phyloP scores from a whole-genome alignment of 2,797 vertebrate species.

The Oryzias dopingdopingensis region DNA sequence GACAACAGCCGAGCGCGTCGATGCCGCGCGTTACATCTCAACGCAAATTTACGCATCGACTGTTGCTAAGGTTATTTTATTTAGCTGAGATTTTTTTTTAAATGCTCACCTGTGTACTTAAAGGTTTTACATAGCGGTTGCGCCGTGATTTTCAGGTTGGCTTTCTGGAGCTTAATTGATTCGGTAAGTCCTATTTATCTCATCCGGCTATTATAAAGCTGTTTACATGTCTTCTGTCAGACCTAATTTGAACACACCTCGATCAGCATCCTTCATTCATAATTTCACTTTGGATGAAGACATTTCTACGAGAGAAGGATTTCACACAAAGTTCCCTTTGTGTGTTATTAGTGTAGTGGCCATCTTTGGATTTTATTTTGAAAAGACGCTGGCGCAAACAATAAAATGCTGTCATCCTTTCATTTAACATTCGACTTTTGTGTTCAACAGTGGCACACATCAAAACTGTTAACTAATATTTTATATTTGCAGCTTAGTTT shows the following conservation, averaged over 20 bases:
- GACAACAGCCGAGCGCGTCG: slow-evolving; percentile 40
- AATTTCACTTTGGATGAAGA: fast-evolving
- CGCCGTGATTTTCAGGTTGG: slow-evolving; percentile 16
- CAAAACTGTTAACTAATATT: too few relatives aligned
- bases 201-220: slow-evolving; percentile 12
- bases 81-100: neutral
- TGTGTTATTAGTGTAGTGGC: slow-evolving; percentile 49
- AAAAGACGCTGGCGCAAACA: slow-evolving; percentile 24
- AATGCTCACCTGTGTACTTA: neutral
- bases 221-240: slow-evolving; percentile 2
- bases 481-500: too few relatives aligned
- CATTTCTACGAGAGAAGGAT: neutral
- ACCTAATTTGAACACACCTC: neutral
- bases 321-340: slow-evolving; percentile 52
- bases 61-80: neutral
- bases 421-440: too few relatives aligned
- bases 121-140: slow-evolving; percentile 5
- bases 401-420: slow-evolving; percentile 2
- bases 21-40: slow-evolving; percentile 41
- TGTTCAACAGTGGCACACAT: too few relatives aligned
- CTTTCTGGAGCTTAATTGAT: slow-evolving; percentile 56
- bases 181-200: slow-evolving; percentile 66
- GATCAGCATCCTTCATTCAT: neutral
- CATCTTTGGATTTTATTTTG: slow-evolving; percentile 65
- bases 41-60: neutral